Base-by-base conservation (phyloP, 2,888 invertebrate species). In the Latrodectus elegans region DNA sequence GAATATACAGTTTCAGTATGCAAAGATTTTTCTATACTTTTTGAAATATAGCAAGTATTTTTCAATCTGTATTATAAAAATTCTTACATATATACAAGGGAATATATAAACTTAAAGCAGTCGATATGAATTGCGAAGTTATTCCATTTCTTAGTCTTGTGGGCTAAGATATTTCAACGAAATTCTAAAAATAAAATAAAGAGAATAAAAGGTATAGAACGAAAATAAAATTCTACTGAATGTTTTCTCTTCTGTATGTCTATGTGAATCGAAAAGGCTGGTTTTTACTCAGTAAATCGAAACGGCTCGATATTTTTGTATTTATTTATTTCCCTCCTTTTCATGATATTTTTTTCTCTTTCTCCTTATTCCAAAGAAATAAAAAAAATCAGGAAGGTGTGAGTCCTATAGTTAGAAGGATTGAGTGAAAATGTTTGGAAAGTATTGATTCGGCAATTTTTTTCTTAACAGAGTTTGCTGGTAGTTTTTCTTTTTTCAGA, bases 361-460 rank as follows among this genome's bases (percentile, higher is more conserved):
- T 79, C 74, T 12, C 74, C 60, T 75, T 79, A 78, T 78, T 85
- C 79, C 80, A 49, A 22, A 53, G 79, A 86, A 80, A 71, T 53
- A 80, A 74, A 76, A 65, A 38, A 38, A 38, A 38, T 85, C 77
- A 60, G 15, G 55, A 65, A 80, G 76, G 75, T 71, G 80, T 74
- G 81, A 80, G 85, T 71, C 49, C 22, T 84, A 3, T n/a, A 73
- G 60, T 67, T 73, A 38, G 73, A 77, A 64, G 76, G 73, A 84
- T 78, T 84, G 78, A 26, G 74, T 64, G 75, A 80, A 81, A 76
- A 80, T 86, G 85, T 78, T 74, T 78, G 78, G 64, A 84, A n/a
- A 38, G 55, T 38, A 85, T 85, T 76, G 85, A 85, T 85, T 85
- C 65, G 76, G 71, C 85, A 86, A 80, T 75, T 86, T 86, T 74